Evolutionary conservation across 2,113 vertebrate genomes (phyloP).

Genomic region (Pavo muticus): DNA sequence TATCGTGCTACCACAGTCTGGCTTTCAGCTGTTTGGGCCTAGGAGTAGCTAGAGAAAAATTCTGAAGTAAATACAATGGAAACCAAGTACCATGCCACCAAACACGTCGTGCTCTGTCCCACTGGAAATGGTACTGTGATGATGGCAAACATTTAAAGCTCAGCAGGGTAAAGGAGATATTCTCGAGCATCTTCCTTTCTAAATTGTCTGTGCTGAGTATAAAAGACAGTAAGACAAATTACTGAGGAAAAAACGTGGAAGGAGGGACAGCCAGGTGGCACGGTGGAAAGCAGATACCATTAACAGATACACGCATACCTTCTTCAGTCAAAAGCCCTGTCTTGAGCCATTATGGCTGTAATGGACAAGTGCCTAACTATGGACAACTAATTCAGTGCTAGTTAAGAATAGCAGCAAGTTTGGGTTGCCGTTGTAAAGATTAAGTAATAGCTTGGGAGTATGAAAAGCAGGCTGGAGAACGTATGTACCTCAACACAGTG

Average conservation of each 20-base stretch:
- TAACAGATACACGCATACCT: not conserved
- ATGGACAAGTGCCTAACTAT: rapidly evolving
- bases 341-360: rapidly evolving
- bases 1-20: not conserved
- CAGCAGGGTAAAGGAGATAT: not conserved
- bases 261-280: not conserved
- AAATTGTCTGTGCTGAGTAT: not conserved
- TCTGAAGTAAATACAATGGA: not conserved
- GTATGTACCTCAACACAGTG: not conserved
- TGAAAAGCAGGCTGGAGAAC: not conserved
- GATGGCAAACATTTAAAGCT: not conserved
- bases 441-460: not conserved
- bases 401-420: not conserved
- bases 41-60: not conserved
- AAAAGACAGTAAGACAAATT: not conserved
- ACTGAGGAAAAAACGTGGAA: not conserved
- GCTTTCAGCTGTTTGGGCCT: not conserved
- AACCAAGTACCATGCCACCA: not conserved
- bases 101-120: not conserved
- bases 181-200: not conserved
- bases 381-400: not conserved
- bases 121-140: rapidly evolving
- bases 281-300: not conserved
- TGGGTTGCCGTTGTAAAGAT: not conserved
- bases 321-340: not conserved